Conservation (phyloP, 2,888 invertebrate genomes). For the Patella pellucida region DNA sequence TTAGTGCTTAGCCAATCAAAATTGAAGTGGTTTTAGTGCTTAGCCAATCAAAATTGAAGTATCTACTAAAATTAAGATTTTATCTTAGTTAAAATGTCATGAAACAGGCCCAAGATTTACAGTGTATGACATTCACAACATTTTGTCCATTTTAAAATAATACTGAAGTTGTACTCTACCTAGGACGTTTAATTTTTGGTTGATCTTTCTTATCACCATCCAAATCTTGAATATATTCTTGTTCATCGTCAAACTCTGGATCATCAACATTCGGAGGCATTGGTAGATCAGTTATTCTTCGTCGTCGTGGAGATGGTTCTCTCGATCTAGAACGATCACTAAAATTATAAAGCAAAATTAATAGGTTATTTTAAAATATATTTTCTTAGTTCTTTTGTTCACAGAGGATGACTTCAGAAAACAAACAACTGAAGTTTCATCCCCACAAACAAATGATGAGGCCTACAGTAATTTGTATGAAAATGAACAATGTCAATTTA, state of each 20-base stretch:
- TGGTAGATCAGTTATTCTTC: constrained; percentile 87
- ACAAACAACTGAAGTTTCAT: no score
- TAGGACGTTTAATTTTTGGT: constrained; percentile 54
- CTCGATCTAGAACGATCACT: constrained; percentile 15
- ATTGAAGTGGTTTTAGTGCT: no score
- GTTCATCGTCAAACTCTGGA: constrained; percentile 50
- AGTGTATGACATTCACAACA: neutral
- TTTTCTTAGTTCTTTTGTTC: no score
- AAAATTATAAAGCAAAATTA: neutral
- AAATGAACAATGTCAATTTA: no score
- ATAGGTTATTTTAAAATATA: no score
- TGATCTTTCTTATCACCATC: constrained; percentile 28
- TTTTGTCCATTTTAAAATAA: neutral
- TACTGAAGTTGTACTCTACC: constrained; percentile 38
- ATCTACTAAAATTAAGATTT: no score
- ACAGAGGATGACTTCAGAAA: no score
- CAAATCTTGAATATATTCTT: constrained; percentile 36
- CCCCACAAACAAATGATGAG: no score
- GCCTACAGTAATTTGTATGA: no score
- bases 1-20: no score
- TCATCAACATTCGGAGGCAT: constrained; percentile 83
- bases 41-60: no score
- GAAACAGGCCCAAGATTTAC: neutral
- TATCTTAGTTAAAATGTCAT: no score
- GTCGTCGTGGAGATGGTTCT: constrained; percentile 59